These are phyloP conservation scores for Gymnosoma rotundatum DNA, from an alignment of 2,888 invertebrate species.

Conservation along the genomic window DNA sequence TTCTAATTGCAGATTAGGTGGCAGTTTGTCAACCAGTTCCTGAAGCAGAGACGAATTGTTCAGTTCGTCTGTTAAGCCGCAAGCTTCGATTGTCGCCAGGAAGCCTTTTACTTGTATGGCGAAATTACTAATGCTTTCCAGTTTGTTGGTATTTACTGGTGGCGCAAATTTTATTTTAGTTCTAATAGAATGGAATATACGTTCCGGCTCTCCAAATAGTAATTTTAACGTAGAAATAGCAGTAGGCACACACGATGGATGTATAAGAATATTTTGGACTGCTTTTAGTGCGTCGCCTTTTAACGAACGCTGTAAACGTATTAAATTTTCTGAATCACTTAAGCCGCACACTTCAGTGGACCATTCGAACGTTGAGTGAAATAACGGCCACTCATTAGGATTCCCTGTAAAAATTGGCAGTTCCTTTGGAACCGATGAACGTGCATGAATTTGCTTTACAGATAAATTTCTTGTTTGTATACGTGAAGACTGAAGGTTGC, in stretches of 20 bases:
- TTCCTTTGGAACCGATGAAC: conserved; percentile 49
- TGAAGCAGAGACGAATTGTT: conserved; percentile 50
- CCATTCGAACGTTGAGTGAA: conserved; percentile 57
- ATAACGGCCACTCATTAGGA: conserved; percentile 58
- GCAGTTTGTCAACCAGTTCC: conserved; percentile 20
- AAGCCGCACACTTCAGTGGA: conserved; percentile 58
- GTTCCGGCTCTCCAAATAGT: conserved; percentile 25
- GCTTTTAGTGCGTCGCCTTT: conserved; percentile 24
- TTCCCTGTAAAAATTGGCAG: conserved; percentile 51
- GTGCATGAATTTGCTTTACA: conserved; percentile 11
- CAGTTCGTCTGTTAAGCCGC: conserved; percentile 38
- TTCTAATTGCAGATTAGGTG: conserved; percentile 22
- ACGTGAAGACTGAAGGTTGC: too few species aligned
- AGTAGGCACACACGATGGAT: conserved; percentile 45
- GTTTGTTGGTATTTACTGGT: conserved; percentile 33
- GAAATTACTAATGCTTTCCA: conserved; percentile 41
- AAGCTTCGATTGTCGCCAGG: conserved; percentile 36
- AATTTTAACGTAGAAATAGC: conserved; percentile 44
- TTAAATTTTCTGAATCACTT: conserved; percentile 57
- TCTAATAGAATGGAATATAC: conserved; percentile 23
- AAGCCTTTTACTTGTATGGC: conserved; percentile 47
- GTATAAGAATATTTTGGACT: conserved; percentile 53
- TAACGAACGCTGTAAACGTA: conserved; percentile 52
- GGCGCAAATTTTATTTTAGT: conserved; percentile 40
- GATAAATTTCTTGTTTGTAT: neutral